Evolutionary conservation across 2,888 invertebrate genomes (phyloP).

Genomic region (Polylopha cassiicola): DNA sequence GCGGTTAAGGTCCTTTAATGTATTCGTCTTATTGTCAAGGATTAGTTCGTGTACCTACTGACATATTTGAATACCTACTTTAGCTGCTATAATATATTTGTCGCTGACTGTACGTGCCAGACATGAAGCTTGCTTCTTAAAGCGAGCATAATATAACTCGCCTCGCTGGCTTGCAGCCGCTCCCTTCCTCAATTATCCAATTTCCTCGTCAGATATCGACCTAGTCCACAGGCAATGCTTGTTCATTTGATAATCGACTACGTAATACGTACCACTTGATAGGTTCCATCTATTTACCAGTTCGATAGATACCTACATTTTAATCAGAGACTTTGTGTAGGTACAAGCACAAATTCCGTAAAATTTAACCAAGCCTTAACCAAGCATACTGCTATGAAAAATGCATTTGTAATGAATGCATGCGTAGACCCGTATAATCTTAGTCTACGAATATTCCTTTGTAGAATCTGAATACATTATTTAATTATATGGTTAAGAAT

Average conservation of each 20-base stretch:
- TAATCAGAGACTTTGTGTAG: no score
- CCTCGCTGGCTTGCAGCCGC: constrained; percentile 35
- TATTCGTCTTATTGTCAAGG: no score
- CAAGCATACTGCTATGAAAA: not conserved
- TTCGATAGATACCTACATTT: no score
- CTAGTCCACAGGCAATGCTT: constrained; percentile 35
- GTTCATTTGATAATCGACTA: constrained; percentile 17
- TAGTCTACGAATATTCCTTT: constrained; percentile 10
- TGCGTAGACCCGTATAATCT: constrained; percentile 6
- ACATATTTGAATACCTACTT: no score
- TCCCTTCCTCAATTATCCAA: constrained; percentile 72
- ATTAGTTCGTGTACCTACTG: no score
- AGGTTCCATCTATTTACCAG: constrained; percentile 6
- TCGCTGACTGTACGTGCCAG: no score
- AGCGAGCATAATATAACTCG: constrained; percentile 5
- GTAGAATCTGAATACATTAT: constrained; percentile 14
- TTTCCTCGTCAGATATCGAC: constrained; percentile 60
- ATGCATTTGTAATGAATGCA: not conserved
- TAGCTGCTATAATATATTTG: no score
- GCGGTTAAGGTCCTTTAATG: no score
- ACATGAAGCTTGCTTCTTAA: no score
- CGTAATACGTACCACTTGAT: constrained; percentile 17
- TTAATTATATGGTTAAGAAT: constrained; percentile 13
- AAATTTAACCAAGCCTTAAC: no score
- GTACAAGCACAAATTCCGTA: no score